Evolutionary conservation across 1,140 invertebrate genomes (phyloP).

Genomic region (Hyphantria cunea): DNA sequence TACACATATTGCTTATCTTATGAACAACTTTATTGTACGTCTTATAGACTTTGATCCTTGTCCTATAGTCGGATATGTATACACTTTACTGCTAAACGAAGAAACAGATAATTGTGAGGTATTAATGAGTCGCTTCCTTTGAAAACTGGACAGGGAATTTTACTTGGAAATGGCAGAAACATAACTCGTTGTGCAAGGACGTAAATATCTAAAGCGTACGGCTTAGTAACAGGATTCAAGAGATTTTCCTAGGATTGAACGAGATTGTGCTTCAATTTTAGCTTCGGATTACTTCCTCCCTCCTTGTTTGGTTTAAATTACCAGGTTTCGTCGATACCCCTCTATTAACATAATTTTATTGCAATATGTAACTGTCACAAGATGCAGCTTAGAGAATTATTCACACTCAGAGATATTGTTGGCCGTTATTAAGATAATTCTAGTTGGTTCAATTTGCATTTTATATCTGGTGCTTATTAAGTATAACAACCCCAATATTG

Average conservation of each 20-base stretch:
- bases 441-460: too few species aligned
- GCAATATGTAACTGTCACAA: too few species aligned
- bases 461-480: too few species aligned
- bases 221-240: constrained; percentile 18
- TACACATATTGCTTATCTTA: constrained; percentile 8
- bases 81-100: constrained; percentile 9
- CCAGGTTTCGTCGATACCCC: too few species aligned
- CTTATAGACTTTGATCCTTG: constrained; percentile 10
- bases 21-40: constrained; percentile 10
- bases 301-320: too few species aligned
- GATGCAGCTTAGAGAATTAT: too few species aligned
- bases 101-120: constrained; percentile 2
- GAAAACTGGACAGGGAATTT: constrained; percentile 17
- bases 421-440: too few species aligned
- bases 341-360: too few species aligned
- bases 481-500: too few species aligned
- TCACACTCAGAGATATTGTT: too few species aligned
- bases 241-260: background rate
- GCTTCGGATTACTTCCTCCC: too few species aligned
- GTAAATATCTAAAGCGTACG: constrained; percentile 16
- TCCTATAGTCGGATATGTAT: background rate
- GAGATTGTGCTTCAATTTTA: too few species aligned
- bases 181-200: constrained; percentile 4
- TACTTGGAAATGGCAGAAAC: constrained; percentile 4
- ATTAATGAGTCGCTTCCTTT: constrained; percentile 11